Percentiles rank a stretch among this genome's conserved stretches.
phyloP scores from a whole-genome alignment of 2,113 vertebrate genomes.

The Cavia porcellus region DNA sequence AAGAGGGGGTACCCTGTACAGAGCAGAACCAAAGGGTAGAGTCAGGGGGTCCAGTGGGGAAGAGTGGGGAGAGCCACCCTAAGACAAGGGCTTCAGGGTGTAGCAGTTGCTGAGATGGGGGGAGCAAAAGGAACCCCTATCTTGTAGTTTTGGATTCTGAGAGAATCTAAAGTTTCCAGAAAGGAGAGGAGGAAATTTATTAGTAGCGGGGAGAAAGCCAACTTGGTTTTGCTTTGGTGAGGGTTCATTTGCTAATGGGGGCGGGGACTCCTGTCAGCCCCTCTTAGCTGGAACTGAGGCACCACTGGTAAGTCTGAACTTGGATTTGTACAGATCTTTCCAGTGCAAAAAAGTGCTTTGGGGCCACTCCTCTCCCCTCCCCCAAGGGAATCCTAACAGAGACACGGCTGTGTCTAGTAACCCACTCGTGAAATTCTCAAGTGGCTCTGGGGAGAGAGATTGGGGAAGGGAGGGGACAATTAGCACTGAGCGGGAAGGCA shows the following conservation, averaged over 20 bases:
- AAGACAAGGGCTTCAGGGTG: neutral
- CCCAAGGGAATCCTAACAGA: neutral
- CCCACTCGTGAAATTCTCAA: neutral
- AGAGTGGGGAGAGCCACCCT: neutral
- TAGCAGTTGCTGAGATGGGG: neutral
- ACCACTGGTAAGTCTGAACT: neutral
- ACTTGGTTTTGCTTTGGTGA: neutral
- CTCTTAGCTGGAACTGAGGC: neutral
- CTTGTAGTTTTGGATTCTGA: neutral
- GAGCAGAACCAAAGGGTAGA: neutral
- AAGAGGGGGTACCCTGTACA: neutral
- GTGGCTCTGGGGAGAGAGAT: neutral
- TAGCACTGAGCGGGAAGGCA: neutral
- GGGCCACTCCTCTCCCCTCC: accelerated
- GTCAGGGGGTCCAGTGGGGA: neutral
- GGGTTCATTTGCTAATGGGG: neutral
- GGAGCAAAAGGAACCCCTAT: neutral
- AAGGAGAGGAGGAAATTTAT: neutral
- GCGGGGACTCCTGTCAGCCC: neutral
- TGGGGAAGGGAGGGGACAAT: accelerated
- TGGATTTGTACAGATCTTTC: neutral
- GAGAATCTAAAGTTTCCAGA: neutral
- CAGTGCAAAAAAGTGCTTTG: neutral
- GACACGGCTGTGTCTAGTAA: neutral
- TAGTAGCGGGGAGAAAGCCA: neutral